Evolutionary conservation across 2,797 vertebrate species (phyloP), one percentile per base, ranked within the genome.

Genomic region (Simalia tracyae): DNA sequence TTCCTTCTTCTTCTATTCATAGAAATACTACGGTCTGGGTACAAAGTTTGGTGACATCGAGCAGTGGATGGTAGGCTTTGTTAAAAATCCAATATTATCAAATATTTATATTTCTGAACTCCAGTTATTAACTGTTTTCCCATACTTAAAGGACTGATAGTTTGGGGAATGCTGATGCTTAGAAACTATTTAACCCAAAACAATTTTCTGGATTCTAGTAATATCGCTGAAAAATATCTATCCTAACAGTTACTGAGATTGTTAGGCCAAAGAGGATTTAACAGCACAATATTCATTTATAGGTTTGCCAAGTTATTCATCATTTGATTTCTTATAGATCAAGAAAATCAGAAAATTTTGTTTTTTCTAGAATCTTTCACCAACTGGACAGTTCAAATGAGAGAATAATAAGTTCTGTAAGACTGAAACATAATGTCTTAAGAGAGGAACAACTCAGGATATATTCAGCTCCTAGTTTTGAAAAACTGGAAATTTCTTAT

Each of bases 31-130:
- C 97, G 98, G 98, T 97, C 98, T 98, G 98, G 98, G 99, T 95
- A 98, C 98, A 97, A 99, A 99, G 94, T 99, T 98, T 99, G 98
- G 98, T 91, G 98, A 99, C 98, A 99, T 99, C 98, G 99, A 99
- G 94, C 98, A 99, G 94, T 99, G 99, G 99, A 99, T 99, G 99
- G 99, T 99, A 99, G 96, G 98, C 96, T 91, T 96, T 88, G 88
- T 92, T 91, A 94, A 72, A 87, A 0, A 92, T 92, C 93, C 66
- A 93, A 61, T 86, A 68, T 0, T 81, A 88, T 94, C 86, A 28
- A 54, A 56, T 42, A 87, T 10, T 86, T 95, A 6, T 0, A 0
- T 57, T 91, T 11, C 22, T 85, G 5, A 92, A 57, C 1, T 85
- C 50, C 6, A 28, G 1, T 31, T 89, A 42, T 31, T 46, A n/a